These are phyloP conservation scores for Leucophenga varia DNA, from an alignment of 1,140 invertebrate genomes.

Conservation along the genomic window DNA sequence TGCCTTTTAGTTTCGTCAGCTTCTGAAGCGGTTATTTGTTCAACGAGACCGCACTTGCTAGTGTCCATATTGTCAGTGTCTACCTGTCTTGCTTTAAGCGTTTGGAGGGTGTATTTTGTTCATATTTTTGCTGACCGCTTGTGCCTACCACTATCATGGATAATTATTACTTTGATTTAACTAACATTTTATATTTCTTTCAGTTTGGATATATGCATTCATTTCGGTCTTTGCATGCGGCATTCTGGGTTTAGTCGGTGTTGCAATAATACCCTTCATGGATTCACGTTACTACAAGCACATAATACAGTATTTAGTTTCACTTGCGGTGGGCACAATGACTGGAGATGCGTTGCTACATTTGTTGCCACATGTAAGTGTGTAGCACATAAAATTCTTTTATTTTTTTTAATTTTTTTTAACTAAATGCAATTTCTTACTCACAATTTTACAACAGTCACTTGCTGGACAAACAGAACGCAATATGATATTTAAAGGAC, in stretches of 20 bases:
- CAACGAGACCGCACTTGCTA: too few species aligned
- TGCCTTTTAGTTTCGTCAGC: background rate
- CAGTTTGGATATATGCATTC: conserved; percentile 82
- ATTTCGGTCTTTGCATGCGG: conserved; percentile 81
- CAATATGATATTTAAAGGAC: conserved; percentile 78
- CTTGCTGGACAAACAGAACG: conserved; percentile 40
- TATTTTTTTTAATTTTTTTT: background rate
- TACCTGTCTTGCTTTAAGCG: too few species aligned
- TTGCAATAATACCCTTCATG: conserved; percentile 87
- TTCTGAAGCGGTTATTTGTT: too few species aligned
- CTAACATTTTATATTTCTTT: conserved; percentile 31
- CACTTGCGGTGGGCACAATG: conserved; percentile 87
- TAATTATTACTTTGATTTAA: background rate
- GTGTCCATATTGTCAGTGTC: too few species aligned
- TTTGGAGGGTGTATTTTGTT: too few species aligned
- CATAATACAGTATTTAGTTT: conserved; percentile 87
- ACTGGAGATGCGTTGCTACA: conserved; percentile 91
- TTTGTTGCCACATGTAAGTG: conserved; percentile 84
- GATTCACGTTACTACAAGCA: conserved; percentile 87
- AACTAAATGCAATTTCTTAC: background rate
- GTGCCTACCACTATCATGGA: too few species aligned
- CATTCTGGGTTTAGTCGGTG: conserved; percentile 78
- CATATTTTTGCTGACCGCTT: too few species aligned
- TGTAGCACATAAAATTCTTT: too few species aligned
- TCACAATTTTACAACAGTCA: conserved; percentile 23